These are phyloP conservation scores for Pherbina coryleti DNA, from an alignment of 2,888 invertebrate species.

Conservation along the genomic window DNA sequence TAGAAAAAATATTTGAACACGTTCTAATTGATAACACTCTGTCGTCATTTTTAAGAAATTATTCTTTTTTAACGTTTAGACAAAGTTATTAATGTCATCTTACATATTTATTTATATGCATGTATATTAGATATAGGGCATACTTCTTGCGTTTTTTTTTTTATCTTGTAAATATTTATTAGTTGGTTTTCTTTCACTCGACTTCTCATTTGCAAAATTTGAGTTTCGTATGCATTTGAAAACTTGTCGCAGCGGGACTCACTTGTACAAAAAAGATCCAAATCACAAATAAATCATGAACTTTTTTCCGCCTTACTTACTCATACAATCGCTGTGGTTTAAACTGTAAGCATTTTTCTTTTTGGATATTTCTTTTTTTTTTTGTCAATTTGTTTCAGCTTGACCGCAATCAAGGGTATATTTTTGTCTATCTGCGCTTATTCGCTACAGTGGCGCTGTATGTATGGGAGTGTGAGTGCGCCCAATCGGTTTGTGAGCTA, in stretches of 20 bases:
- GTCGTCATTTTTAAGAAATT: too few species aligned
- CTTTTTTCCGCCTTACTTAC: constrained; percentile 13
- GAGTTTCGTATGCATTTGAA: constrained; percentile 8
- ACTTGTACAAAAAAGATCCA: constrained; percentile 10
- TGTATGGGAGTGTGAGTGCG: neutral
- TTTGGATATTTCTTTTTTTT: constrained; percentile 19
- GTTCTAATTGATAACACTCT: too few species aligned
- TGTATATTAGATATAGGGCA: too few species aligned
- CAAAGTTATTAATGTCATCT: too few species aligned
- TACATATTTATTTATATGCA: too few species aligned
- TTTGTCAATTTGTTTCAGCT: constrained; percentile 37
- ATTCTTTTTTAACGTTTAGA: too few species aligned
- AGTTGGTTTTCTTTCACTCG: neutral
- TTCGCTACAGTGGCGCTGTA: neutral
- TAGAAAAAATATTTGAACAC: too few species aligned
- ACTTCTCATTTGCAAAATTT: neutral
- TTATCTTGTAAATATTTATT: neutral
- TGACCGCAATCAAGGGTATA: constrained; percentile 36
- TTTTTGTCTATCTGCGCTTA: constrained; percentile 26
- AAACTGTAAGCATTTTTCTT: constrained; percentile 27
- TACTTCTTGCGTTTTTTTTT: neutral
- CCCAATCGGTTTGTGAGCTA: neutral
- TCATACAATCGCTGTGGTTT: constrained; percentile 14
- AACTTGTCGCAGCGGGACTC: constrained; percentile 20
- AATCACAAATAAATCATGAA: constrained; percentile 33